Evolutionary conservation across 2,113 vertebrate species (phyloP), one percentile per base, ranked within the genome.

Genomic region (Sinocyclocheilus anophthalmus): DNA sequence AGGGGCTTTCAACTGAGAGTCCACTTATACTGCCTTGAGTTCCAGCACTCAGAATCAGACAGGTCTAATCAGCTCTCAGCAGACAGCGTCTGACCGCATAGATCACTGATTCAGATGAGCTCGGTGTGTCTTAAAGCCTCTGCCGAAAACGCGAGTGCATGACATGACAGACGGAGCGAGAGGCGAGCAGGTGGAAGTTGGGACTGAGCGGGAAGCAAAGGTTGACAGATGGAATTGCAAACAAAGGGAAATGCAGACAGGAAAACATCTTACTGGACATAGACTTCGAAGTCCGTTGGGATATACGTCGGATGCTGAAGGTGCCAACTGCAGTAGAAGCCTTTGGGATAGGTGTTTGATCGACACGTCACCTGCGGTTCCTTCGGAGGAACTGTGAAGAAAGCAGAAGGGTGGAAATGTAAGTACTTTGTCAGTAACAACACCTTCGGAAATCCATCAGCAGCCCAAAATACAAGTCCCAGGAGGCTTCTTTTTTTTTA

Each of bases 261-360:
- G 50, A 3, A 53, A 83, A 81, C 67, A 84, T 94, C 97, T 98
- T 95, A 99, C 98, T 96, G 95, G 75, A 99, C 96, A 0, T 97
- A 96, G 91, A 99, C 96, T 87, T 99, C 97, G 90, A 97, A 99
- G 59, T 87, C 91, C 1, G 97, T 98, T 87, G 97, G 97, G 91
- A 99, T 96, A 94, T 95, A 96, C 3, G 97, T 98, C 0, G 96
- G 94, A 77, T 94, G 93, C 33, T 93, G 93, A 87, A 97, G 94
- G 85, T 99, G 97, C 98, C 98, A 99, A 92, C 94, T 98, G 96
- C 98, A 99, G 95, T 99, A 99, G 96, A 99, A 99, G 84, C 97
- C 96, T 84, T 97, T 97, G 0, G 98, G 97, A 87, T 99, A 99
- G 70, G 97, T 97, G 94, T 99, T 99, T 92, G 98, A 99, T 26